Conservation (phyloP, 53 echinoderm and acorn worm species). For the Actinopyga echinites region DNA sequence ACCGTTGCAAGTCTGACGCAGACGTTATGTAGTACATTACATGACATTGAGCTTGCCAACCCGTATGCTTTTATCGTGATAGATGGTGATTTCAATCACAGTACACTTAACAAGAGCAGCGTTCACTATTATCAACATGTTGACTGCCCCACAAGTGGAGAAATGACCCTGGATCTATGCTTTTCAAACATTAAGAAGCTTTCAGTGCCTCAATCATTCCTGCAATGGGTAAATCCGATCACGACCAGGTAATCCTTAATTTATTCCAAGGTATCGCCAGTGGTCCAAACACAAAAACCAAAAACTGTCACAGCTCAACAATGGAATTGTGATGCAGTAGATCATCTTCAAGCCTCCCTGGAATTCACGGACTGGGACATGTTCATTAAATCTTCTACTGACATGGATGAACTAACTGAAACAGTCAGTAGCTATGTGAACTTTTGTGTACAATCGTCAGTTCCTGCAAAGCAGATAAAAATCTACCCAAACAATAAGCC, state of each 20-base stretch:
- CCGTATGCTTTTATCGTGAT: neutral
- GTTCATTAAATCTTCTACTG: constrained; percentile 16
- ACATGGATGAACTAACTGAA: constrained; percentile 7
- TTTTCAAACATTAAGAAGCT: constrained; percentile 15
- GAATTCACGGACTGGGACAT: constrained; percentile 19
- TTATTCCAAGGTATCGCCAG: neutral
- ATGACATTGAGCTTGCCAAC: neutral
- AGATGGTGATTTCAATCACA: constrained; percentile 15
- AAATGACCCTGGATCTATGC: neutral
- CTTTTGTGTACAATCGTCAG: constrained; percentile 29
- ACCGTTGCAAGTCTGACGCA: neutral
- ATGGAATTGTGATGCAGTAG: neutral
- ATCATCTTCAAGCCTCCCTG: neutral
- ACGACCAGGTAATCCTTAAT: neutral
- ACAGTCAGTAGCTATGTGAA: constrained; percentile 28
- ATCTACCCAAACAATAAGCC: constrained; percentile 51
- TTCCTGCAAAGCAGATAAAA: constrained; percentile 35
- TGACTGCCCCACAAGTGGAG: neutral
- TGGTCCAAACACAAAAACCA: neutral
- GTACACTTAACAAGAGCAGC: neutral
- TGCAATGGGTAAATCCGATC: neutral
- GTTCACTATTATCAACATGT: constrained; percentile 16
- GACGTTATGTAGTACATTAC: neutral
- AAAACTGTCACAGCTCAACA: neutral
- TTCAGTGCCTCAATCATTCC: neutral